Conservation (phyloP, 2,888 invertebrate genomes). For the Apotomis betuletana region DNA sequence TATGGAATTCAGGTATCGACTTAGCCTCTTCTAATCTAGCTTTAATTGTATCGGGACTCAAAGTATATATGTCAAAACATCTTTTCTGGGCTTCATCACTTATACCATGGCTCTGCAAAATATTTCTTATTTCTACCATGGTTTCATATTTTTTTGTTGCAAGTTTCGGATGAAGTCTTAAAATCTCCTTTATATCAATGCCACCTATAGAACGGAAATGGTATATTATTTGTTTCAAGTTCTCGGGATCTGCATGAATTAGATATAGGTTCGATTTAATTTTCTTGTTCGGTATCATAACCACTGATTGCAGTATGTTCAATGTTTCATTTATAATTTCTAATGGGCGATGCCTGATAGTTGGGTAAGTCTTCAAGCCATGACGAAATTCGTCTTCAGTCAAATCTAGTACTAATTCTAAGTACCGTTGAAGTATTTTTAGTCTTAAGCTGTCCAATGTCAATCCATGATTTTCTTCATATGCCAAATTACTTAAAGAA, state of each 20-base stretch:
- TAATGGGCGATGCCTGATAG: conserved; percentile 75
- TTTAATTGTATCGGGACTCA: conserved; percentile 67
- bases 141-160: conserved; percentile 64
- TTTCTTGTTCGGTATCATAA: conserved; percentile 68
- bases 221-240: conserved; percentile 67
- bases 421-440: conserved; percentile 75
- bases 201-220: conserved; percentile 70
- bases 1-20: conserved; percentile 68
- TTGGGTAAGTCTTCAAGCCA: conserved; percentile 73
- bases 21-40: conserved; percentile 68
- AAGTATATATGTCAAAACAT: conserved; percentile 75
- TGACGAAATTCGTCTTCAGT: conserved; percentile 68
- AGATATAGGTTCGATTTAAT: conserved; percentile 75
- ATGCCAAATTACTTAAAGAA: conserved; percentile 69
- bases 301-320: conserved; percentile 63
- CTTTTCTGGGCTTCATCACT: conserved; percentile 72
- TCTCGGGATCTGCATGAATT: conserved; percentile 72
- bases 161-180: conserved; percentile 73
- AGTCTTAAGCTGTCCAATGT: conserved; percentile 66
- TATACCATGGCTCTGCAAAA: conserved; percentile 68
- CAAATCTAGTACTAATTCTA: conserved; percentile 75
- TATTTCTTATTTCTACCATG: conserved; percentile 64
- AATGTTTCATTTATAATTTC: conserved; percentile 69
- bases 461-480: conserved; percentile 61
- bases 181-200: conserved; percentile 73